Conservation (phyloP, 2,797 vertebrate species). For the Megalops cyprinoides region DNA sequence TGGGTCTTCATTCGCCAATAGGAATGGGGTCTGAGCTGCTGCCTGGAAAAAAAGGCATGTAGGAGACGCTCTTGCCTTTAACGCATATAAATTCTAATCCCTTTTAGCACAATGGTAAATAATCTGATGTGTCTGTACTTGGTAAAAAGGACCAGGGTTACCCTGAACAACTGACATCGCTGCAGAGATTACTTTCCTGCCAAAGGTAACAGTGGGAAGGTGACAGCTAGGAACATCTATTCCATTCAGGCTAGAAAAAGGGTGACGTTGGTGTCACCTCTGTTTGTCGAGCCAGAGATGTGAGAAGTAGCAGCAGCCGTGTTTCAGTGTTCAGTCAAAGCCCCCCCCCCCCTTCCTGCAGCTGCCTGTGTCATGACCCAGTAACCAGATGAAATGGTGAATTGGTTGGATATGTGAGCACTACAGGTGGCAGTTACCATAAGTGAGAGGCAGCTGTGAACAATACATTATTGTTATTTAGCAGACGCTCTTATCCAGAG, state of each 20-base stretch:
- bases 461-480: neutral
- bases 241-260: constrained; percentile 9
- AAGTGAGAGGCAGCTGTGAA: neutral
- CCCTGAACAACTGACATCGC: neutral
- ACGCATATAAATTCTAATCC: too few species aligned
- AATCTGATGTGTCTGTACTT: too few species aligned
- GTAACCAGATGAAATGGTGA: constrained; percentile 71
- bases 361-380: constrained; percentile 69
- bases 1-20: too few species aligned
- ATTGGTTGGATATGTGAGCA: constrained; percentile 42
- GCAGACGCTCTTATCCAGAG: too few species aligned
- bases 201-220: neutral
- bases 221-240: neutral
- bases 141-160: neutral
- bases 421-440: neutral
- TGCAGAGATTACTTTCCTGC: neutral
- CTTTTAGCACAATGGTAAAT: too few species aligned
- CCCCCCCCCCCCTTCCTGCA: constrained; percentile 66
- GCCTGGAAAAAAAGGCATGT: too few species aligned
- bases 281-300: constrained; percentile 32
- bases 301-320: constrained; percentile 69
- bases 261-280: constrained; percentile 50
- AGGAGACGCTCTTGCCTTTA: too few species aligned
- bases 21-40: too few species aligned
- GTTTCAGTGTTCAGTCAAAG: constrained; percentile 70